Conservation (phyloP, 2,797 vertebrate species). For the Pseudopleuronectes americanus region DNA sequence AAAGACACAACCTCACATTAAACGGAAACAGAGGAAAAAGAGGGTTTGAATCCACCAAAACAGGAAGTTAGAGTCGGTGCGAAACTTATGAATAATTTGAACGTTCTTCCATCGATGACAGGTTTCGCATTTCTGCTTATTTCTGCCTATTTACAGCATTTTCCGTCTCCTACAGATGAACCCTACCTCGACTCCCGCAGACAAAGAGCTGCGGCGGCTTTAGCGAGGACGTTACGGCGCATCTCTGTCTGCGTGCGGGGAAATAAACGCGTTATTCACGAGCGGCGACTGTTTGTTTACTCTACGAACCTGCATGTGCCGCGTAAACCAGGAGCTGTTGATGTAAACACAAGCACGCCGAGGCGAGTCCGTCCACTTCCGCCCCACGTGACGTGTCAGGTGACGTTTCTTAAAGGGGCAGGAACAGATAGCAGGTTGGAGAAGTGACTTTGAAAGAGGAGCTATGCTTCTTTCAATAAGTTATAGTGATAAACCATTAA, state of each 20-base stretch:
- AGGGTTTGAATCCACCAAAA: background rate
- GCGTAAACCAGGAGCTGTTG: conserved; percentile 41
- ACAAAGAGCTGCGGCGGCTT: conserved; percentile 5
- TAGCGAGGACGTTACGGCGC: conserved; percentile 1
- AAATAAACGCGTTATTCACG: background rate
- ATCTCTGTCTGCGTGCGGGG: background rate
- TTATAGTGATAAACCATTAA: no score
- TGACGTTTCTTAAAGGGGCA: conserved; percentile 70
- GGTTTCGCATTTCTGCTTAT: conserved; percentile 4
- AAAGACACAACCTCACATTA: no score
- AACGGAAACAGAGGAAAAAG: background rate
- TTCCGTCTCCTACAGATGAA: conserved; percentile 7
- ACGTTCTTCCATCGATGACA: background rate
- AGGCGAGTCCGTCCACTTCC: conserved; percentile 45
- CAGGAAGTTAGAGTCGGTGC: background rate
- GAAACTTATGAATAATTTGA: background rate
- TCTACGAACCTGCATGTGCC: conserved; percentile 16
- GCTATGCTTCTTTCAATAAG: no score
- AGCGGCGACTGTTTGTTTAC: conserved; percentile 19
- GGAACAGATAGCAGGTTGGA: background rate
- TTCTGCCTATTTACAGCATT: conserved; percentile 2
- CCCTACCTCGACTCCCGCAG: conserved; percentile 30
- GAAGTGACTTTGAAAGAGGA: no score
- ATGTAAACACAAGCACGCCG: conserved; percentile 74
- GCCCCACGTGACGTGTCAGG: conserved; percentile 61